These are phyloP conservation scores for Calameuta filiformis DNA, from an alignment of 2,888 invertebrate species.

Conservation along the genomic window DNA sequence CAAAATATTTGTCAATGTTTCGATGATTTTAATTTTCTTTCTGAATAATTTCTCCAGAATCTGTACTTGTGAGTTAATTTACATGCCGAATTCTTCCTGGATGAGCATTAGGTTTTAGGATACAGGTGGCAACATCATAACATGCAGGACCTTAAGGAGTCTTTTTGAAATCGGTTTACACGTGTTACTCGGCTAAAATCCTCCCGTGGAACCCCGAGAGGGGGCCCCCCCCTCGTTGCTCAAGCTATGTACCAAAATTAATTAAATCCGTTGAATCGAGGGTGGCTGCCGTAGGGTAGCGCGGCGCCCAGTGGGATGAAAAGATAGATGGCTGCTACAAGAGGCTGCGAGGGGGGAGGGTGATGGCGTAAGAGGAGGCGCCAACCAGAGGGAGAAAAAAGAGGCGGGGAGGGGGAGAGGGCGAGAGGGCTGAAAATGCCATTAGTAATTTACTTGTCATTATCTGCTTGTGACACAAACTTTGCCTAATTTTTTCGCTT, in stretches of 20 bases:
- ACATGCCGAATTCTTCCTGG: not conserved
- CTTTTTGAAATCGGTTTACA: not conserved
- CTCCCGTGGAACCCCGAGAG: not conserved
- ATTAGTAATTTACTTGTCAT: not conserved
- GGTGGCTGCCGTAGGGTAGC: constrained; percentile 5
- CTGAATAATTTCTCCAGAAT: not conserved
- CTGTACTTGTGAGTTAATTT: not conserved
- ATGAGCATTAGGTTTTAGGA: not conserved
- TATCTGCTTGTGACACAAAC: constrained; percentile 7
- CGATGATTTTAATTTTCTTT: not conserved
- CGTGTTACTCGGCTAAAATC: not conserved
- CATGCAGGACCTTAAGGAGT: not conserved
- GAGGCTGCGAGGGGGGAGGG: not conserved
- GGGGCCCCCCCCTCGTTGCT: not conserved
- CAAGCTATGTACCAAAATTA: constrained; percentile 25
- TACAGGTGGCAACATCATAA: not conserved
- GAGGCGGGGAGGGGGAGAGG: not conserved
- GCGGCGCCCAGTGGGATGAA: not conserved
- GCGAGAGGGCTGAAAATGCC: not conserved
- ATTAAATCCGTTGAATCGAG: constrained; percentile 23
- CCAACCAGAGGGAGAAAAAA: not conserved
- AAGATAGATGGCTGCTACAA: not conserved
- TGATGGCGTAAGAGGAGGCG: not conserved
- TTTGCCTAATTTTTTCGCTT: constrained; percentile 14
- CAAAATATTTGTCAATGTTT: not conserved